phyloP scores from a whole-genome alignment of 2,113 vertebrate genomes.

The Indri indri region DNA sequence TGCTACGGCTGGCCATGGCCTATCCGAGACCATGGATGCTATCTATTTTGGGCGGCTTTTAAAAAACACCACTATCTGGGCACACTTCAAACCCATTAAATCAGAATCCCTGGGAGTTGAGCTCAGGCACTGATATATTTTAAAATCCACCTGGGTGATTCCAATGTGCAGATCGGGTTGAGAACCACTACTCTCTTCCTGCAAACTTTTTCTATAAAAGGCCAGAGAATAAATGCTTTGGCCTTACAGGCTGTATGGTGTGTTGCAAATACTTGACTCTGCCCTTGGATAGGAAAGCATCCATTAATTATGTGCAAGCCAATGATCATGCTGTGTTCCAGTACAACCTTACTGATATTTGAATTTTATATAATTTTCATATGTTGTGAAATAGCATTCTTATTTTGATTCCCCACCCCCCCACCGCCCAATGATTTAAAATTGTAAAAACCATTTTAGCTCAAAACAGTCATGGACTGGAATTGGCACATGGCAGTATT shows the following conservation, averaged over 20 bases:
- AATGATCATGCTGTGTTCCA: not conserved
- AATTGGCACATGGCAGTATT: not conserved
- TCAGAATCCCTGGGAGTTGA: not conserved
- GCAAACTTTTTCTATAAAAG: not conserved
- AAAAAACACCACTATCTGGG: not conserved
- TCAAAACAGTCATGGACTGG: not conserved
- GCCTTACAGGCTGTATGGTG: too few species aligned
- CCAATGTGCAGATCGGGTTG: not conserved
- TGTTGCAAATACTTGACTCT: not conserved
- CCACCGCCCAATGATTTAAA: not conserved
- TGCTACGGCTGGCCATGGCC: too few species aligned
- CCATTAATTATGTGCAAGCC: fast-evolving
- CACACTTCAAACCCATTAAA: not conserved
- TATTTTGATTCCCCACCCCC: not conserved
- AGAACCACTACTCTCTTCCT: not conserved
- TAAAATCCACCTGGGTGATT: not conserved
- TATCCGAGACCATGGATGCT: not conserved
- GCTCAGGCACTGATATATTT: not conserved
- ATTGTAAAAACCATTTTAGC: not conserved
- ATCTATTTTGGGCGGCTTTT: not conserved
- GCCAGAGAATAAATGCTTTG: not conserved
- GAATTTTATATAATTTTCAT: not conserved
- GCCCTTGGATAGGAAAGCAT: not conserved
- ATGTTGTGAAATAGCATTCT: not conserved
- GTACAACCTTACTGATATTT: not conserved